Evolutionary conservation across 2,113 vertebrate genomes (phyloP), one percentile per base, ranked within the genome.

Genomic region (Vidua chalybeata): DNA sequence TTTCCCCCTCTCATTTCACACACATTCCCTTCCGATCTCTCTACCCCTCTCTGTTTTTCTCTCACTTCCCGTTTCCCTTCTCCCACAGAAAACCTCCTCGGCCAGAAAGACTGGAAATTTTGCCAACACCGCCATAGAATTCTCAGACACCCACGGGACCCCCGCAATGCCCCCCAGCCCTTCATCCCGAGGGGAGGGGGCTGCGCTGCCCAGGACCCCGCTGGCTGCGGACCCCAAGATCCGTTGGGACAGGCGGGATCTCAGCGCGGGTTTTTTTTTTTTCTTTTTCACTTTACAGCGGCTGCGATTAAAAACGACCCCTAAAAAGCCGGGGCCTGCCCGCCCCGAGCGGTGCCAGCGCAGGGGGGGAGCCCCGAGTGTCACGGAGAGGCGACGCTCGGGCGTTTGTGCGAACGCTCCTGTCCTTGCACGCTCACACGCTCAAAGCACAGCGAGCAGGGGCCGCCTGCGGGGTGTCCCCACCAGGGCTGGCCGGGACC

Each of bases 181-280:
- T n/a, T 37, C 62, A 18, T 0, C n/a, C 69, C n/a, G 24, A 45
- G 43, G 51, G 63, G 10, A 72, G n/a, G 23, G 19, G 51, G 41
- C 61, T 74, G 62, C 5, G 2, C 58, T 64, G 41, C 39, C 19
- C 28, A 19, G 62, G 39, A 31, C 59, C 16, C 17, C 4, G 4
- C 56, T 23, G 19, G 12, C 67, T 21, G 14, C 37, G 7, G 46
- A 21, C 69, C 5, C 45, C 30, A 35, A 16, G 7, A 37, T 59
- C 43, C 16, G 2, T 5, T 5, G 41, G 41, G 6, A 31, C 73
- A 4, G 7, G 16, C 4, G 14, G 15, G 23, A 33, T 49, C 61
- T 58, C 73, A 43, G 28, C 0, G 4, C 0, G 3, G 6, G 2
- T 13, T 30, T 43, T 48, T 39, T 14, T 56, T 46, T 11, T 13